Percentiles rank a stretch among this genome's conserved stretches.
Conservation (phyloP, 1,140 invertebrate genomes). For the Geopemphigus sp. region DNA sequence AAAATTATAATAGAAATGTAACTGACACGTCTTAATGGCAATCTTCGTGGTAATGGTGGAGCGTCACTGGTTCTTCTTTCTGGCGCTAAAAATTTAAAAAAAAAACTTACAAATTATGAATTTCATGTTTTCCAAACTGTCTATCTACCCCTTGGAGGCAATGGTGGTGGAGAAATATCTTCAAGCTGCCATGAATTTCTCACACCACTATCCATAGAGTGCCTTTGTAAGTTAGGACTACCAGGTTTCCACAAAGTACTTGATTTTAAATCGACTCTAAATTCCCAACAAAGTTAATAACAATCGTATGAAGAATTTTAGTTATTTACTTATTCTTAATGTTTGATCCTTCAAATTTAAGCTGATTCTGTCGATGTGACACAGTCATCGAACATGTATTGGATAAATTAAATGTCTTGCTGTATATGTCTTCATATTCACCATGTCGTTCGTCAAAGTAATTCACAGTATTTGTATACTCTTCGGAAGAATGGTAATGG, state of each 20-base stretch:
- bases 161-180: conserved; percentile 60
- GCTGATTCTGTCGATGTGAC: conserved; percentile 20
- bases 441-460: conserved; percentile 57
- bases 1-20: not conserved
- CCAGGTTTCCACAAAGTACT: conserved; percentile 62
- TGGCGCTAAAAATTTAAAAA: not conserved
- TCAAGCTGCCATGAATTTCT: conserved; percentile 64
- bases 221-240: conserved; percentile 61
- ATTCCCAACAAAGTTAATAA: conserved; percentile 27
- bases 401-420: conserved; percentile 60
- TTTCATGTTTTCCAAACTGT: not conserved
- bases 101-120: not conserved
- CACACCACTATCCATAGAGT: conserved; percentile 57
- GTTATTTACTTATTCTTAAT: conserved; percentile 15
- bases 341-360: conserved; percentile 34
- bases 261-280: conserved; percentile 60
- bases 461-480: conserved; percentile 56
- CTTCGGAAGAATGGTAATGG: conserved; percentile 53
- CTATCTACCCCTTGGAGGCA: conserved; percentile 59
- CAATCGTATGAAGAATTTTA: not conserved
- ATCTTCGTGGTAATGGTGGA: conserved; percentile 63
- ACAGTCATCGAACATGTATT: conserved; percentile 14
- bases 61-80: conserved; percentile 55
- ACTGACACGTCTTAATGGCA: conserved; percentile 48
- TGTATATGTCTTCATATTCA: conserved; percentile 67